Percentiles rank a stretch among this genome's conserved stretches.
These are phyloP conservation scores for Heliornis fulica DNA, from an alignment of 2,113 vertebrate genomes.

Conservation along the genomic window DNA sequence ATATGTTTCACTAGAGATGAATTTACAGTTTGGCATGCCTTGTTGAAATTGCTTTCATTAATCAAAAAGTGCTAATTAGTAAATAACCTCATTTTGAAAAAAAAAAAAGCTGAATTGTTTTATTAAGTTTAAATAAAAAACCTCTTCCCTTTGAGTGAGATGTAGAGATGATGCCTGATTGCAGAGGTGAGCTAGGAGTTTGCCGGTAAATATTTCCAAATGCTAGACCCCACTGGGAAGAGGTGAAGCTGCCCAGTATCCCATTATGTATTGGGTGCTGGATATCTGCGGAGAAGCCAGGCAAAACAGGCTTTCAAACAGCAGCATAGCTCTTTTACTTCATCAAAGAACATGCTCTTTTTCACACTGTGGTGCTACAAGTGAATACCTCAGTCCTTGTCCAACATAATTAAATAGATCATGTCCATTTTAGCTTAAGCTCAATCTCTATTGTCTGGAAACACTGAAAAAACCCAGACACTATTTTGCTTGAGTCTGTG, in stretches of 20 bases:
- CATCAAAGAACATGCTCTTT: not conserved
- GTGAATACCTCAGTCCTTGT: not conserved
- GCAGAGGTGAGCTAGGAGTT: not conserved
- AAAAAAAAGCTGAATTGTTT: not conserved
- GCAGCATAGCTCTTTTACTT: not conserved
- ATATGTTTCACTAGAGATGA: not conserved
- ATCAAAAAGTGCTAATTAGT: constrained; percentile 24
- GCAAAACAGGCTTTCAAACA: not conserved
- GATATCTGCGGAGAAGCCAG: not conserved
- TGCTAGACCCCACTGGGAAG: not conserved
- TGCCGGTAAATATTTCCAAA: not conserved
- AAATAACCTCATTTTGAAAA: constrained; percentile 5
- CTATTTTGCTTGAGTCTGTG: not conserved
- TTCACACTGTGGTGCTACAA: not conserved
- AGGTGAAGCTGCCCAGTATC: not conserved
- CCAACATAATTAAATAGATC: not conserved
- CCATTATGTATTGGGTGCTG: not conserved
- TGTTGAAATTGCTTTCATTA: constrained; percentile 19
- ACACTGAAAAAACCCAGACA: not conserved
- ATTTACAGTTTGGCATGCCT: constrained; percentile 17
- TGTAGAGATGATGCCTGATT: not conserved
- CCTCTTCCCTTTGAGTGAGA: not conserved
- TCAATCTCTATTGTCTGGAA: not conserved
- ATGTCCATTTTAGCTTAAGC: not conserved
- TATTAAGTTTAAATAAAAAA: not conserved